Base-by-base conservation (phyloP, 2,113 vertebrate genomes). In the Rousettus leschenaultii region DNA sequence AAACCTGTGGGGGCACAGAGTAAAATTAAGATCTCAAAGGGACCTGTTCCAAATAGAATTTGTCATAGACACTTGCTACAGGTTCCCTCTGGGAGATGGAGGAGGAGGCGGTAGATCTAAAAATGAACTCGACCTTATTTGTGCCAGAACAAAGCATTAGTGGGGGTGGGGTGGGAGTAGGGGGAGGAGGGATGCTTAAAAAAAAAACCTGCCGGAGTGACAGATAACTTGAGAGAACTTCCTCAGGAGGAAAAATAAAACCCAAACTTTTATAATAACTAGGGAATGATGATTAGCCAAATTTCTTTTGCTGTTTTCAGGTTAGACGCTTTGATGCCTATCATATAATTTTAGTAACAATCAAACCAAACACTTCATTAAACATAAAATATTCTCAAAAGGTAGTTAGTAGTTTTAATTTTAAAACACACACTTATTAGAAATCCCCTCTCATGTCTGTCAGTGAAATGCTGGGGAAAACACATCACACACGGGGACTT, bases 101-200 rank as follows among this genome's bases (percentile, higher is more conserved):
- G 96, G 96, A 97, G 97, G 97, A 93, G 97, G 97, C 19, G 9
- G 95, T 83, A 97, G 88, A 97, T 97, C 97, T 98, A 97, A 98
- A 97, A 91, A 75, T 96, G 94, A 97, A 92, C 78, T 89, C 97
- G 95, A 97, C 97, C 95, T 97, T 96, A 97, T 97, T 96, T 98
- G 97, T 97, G 94, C 96, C 94, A 96, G 97, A 98, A 98, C 95
- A 98, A 98, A 98, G 70, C 28, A 28, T 97, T 97, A 97, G 86
- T 97, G 78, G 95, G 92, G 86, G 92, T 83, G n/a, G 92, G 94
- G 88, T n/a, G 96, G 91, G 51, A 86, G 53, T 66, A 70, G 43
- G 70, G 86, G 53, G 33, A 94, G 71, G 57, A 91, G 75, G 68
- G 35, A 70, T 73, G 83, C 89, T 92, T 86, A 94, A 88, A 71